Base-by-base conservation (phyloP, 2,888 invertebrate species). In the Syrista parreyssii region DNA sequence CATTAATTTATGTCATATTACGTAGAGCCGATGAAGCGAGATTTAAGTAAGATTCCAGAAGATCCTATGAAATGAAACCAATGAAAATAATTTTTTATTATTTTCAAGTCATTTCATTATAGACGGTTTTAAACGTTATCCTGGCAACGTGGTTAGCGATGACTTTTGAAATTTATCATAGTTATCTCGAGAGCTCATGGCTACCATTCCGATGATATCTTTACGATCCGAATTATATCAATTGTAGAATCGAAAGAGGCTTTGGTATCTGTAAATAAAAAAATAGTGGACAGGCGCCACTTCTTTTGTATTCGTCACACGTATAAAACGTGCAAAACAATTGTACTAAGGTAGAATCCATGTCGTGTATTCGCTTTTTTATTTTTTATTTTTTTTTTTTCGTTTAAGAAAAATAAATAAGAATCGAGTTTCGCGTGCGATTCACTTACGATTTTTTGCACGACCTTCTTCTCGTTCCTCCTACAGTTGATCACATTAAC, bases 141-240 rank as follows among this genome's bases (percentile, higher is more conserved):
- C 40, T 4, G 1, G 55, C 31, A 12, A 6, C 32, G n/a, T 9
- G n/a, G 34, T 34, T 15, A 73, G 23, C 73, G 0, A 32, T 3
- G n/a, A 82, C 80, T 83, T 82, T 80, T 80, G 75, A 78, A 80
- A 15, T 40, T 40, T 40, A 15, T 40, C 40, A 15, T 15, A 6
- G 40, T 15, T 23, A 55, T 55, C 23, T 55, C 55, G 23, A 55
- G 55, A 55, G 55, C 55, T 55, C 2, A 55, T 23, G 1, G 23
- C 55, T 31, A 71, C 71, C 71, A 9, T 71, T 71, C 32, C 71
- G 31, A 32, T 12, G 71, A 31, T 71, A 71, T 71, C 71, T 71
- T 71, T 71, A 71, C 32, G 71, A 71, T 12, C 71, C 71, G 4
- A 31, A 23, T 32, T 31, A 4, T 71, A 71, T 71, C 71, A 1